These are phyloP conservation scores for Oppia nitens DNA, from an alignment of 1,140 invertebrate species.

Conservation along the genomic window DNA sequence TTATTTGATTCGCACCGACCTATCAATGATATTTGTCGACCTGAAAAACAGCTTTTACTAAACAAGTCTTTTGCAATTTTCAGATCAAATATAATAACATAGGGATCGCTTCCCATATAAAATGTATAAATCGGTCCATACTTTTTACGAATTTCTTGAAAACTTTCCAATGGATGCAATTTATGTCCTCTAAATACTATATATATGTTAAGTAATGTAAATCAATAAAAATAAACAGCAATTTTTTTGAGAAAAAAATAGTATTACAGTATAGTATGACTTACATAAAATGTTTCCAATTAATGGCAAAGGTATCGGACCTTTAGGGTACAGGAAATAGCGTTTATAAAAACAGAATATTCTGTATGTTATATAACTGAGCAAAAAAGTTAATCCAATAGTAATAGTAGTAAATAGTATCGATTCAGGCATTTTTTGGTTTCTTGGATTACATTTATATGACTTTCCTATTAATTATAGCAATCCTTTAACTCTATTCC, in stretches of 20 bases:
- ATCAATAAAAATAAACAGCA: neutral
- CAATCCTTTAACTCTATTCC: too few species aligned
- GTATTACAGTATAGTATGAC: neutral
- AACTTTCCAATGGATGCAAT: neutral
- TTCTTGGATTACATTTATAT: too few species aligned
- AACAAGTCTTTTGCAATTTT: neutral
- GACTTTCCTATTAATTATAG: too few species aligned
- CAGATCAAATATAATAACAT: neutral
- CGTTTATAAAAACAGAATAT: too few species aligned
- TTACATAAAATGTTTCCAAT: constrained; percentile 3
- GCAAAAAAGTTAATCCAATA: too few species aligned
- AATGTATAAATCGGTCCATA: constrained; percentile 3
- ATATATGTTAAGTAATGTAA: neutral
- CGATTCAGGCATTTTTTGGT: too few species aligned
- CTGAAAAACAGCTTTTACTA: neutral
- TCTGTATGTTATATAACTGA: too few species aligned
- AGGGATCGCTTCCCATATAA: neutral
- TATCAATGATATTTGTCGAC: neutral
- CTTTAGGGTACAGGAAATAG: constrained; percentile 1
- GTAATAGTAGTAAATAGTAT: too few species aligned
- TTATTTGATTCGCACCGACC: neutral
- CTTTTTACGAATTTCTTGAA: neutral
- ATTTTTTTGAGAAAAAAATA: neutral
- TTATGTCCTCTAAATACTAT: neutral
- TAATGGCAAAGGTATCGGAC: constrained; percentile 1